A percentile compares a stretch with the other conserved stretches of the same genome.
phyloP scores from a whole-genome alignment of 1,140 invertebrate species.

The Drosophila ananassae region DNA sequence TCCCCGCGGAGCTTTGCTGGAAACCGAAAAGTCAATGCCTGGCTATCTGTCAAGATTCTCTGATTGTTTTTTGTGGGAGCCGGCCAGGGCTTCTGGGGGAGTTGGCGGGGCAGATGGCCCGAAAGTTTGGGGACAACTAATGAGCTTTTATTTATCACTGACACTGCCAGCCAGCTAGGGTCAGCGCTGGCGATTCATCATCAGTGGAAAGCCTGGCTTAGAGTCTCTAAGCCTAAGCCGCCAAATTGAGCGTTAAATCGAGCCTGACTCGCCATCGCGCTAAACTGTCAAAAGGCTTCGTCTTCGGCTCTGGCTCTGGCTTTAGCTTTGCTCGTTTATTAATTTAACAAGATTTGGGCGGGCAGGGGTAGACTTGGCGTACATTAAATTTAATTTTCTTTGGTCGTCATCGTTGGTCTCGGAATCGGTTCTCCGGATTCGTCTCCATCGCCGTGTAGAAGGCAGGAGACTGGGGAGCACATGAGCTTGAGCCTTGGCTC shows the following conservation, averaged over 20 bases:
- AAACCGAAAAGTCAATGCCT: slow-evolving; percentile 53
- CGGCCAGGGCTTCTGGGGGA: neutral
- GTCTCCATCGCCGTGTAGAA: neutral
- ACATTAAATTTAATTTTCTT: slow-evolving; percentile 74
- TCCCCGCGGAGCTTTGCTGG: slow-evolving; percentile 28
- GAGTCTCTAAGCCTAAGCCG: slow-evolving; percentile 39
- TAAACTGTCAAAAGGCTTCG: slow-evolving; percentile 53
- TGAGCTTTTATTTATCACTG: slow-evolving; percentile 79
- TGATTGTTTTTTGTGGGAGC: slow-evolving; percentile 16
- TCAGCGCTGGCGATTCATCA: slow-evolving; percentile 61
- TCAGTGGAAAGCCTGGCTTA: slow-evolving; percentile 12
- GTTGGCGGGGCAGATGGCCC: slow-evolving; percentile 30
- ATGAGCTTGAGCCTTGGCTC: slow-evolving; percentile 6
- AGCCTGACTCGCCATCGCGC: slow-evolving; percentile 54
- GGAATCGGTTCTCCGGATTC: slow-evolving; percentile 5
- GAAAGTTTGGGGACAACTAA: slow-evolving; percentile 46
- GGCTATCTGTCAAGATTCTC: slow-evolving; percentile 55
- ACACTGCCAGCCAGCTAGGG: slow-evolving; percentile 44
- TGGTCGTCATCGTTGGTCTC: slow-evolving; percentile 25
- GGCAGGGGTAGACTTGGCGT: slow-evolving; percentile 10
- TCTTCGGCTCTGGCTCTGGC: slow-evolving; percentile 14
- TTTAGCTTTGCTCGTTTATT: slow-evolving; percentile 62
- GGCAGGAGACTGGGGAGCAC: slow-evolving; percentile 5
- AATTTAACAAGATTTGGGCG: slow-evolving; percentile 70
- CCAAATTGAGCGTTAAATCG: slow-evolving; percentile 66